Evolutionary conservation across 2,888 invertebrate genomes (phyloP).

Genomic region (Dilophus febrilis): DNA sequence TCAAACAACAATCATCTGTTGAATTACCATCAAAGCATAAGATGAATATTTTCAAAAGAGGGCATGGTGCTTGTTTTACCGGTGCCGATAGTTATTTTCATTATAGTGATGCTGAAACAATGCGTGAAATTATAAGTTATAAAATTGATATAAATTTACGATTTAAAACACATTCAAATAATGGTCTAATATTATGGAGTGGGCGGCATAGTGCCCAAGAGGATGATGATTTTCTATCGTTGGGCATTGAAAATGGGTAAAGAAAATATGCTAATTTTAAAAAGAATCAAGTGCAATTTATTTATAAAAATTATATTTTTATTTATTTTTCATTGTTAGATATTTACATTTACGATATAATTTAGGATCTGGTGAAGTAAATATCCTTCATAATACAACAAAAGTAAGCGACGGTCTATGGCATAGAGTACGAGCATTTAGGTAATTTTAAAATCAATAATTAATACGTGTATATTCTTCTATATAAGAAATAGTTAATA

Average conservation of each 20-base stretch:
- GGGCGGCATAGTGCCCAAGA: conserved; percentile 46
- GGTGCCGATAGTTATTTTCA: conserved; percentile 75
- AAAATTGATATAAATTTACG: conserved; percentile 77
- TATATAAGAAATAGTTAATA: background rate
- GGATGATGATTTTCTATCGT: conserved; percentile 61
- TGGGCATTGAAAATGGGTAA: conserved; percentile 65
- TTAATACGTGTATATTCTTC: background rate
- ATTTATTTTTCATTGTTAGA: conserved; percentile 12
- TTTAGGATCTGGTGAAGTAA: conserved; percentile 72
- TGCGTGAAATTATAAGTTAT: conserved; percentile 69
- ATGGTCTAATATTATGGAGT: conserved; percentile 73
- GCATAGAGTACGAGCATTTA: conserved; percentile 59
- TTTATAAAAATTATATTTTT: background rate
- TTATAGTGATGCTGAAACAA: conserved; percentile 71
- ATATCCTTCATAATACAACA: conserved; percentile 68
- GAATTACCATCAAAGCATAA: background rate
- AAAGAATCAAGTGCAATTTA: too few relatives aligned
- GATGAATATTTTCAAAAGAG: conserved; percentile 1
- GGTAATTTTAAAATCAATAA: conserved; percentile 32
- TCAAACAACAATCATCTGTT: background rate
- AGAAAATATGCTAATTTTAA: conserved; percentile 8
- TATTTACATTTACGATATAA: conserved; percentile 51
- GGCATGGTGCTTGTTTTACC: conserved; percentile 52
- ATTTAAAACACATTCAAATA: conserved; percentile 52
- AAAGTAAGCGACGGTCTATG: conserved; percentile 75